Base-by-base conservation (phyloP, 2,797 vertebrate species). In the Micromesistius poutassou region DNA sequence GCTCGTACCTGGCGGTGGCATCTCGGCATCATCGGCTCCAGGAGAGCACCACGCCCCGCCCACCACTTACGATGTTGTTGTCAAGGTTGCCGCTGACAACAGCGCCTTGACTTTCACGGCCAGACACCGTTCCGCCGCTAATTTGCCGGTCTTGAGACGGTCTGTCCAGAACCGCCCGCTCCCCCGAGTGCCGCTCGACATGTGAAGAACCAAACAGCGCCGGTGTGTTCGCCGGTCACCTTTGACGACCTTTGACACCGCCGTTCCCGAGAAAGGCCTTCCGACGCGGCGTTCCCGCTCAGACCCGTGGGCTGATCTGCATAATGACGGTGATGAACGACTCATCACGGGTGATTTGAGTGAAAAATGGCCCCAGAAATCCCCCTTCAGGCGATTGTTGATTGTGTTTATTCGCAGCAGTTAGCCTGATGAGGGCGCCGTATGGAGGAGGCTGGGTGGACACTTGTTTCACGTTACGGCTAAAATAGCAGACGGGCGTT, bases 381-480 rank as follows among this genome's bases (percentile, higher is more conserved):
- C 77, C 89, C 76, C 86, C 87, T 92, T 91, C 84, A 91, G 79
- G 87, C 77, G 85, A 85, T 75, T 90, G 87, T 89, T 90, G 89
- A 90, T 92, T 91, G 88, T 93, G 91, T 94, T 94, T 94, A 84
- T 94, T 94, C 91, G 82, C 77, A 78, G 82, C 86, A 87, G 88
- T 90, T 91, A 90, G 85, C 85, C 87, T 92, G 91, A 91, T 91
- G 91, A 92, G 91, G 89, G 86, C 87, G 88, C 86, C 82, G 88
- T 89, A 93, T 91, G 90, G 90, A 92, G 90, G 89, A 92, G 91
- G 91, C 76, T 88, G 89, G 91, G 87, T 91, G 88, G 89, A 89
- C 90, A 92, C 90, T 93, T 91, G 89, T 89, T 89, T 82, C 81
- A 77, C 28, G 89, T 89, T 86, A 90, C 81, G 70, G 90, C 87